Conservation (phyloP, 2,888 invertebrate species). For the Apodemia duryi region DNA sequence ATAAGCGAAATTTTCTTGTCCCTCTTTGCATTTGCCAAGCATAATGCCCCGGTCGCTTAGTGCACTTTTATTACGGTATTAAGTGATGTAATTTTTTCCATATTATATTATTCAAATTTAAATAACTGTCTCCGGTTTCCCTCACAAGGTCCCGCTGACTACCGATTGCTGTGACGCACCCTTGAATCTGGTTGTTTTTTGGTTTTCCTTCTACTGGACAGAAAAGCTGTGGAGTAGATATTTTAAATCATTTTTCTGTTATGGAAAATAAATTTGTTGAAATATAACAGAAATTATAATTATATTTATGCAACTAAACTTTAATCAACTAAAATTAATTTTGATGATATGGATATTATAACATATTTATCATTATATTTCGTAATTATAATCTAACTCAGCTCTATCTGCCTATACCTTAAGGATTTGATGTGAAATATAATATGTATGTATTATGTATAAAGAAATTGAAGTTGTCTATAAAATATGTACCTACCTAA, state of each 20-base stretch:
- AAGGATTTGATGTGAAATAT: too few species aligned
- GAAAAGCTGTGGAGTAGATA: conserved; percentile 40
- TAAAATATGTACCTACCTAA: too few species aligned
- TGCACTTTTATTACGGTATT: conserved; percentile 81
- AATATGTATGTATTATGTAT: too few species aligned
- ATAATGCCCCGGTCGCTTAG: conserved; percentile 78
- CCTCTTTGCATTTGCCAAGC: conserved; percentile 70
- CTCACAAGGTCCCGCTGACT: conserved; percentile 64
- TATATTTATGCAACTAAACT: not conserved
- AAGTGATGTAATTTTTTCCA: conserved; percentile 81
- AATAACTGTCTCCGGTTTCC: conserved; percentile 80
- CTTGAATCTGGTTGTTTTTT: conserved; percentile 67
- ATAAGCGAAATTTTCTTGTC: conserved; percentile 73
- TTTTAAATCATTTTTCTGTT: not conserved
- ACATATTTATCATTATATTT: too few species aligned
- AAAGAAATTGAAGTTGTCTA: too few species aligned
- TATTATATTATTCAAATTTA: conserved; percentile 81
- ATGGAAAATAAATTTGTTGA: not conserved
- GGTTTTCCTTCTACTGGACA: conserved; percentile 57
- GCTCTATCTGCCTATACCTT: too few species aligned
- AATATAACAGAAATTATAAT: not conserved
- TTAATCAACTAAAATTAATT: not conserved
- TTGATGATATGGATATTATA: too few species aligned
- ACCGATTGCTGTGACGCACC: conserved; percentile 71
- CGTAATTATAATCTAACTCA: too few species aligned